A percentile compares a stretch with the other conserved stretches of the same genome.
These are phyloP conservation scores for Aphaenogaster floridana DNA, from an alignment of 1,140 invertebrate genomes.

Conservation along the genomic window DNA sequence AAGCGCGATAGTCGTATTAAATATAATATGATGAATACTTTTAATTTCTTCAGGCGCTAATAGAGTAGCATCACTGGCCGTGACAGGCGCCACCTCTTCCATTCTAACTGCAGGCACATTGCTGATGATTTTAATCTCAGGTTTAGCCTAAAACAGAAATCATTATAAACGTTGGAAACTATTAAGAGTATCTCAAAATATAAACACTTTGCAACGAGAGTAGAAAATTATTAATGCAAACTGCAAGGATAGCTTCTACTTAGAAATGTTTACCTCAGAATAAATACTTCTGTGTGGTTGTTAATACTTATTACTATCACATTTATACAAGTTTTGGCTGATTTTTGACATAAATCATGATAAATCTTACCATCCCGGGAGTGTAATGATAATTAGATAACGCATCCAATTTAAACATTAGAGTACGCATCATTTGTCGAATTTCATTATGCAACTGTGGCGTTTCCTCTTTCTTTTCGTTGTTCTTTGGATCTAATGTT, in stretches of 20 bases:
- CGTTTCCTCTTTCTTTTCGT: constrained; percentile 89
- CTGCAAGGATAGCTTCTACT: constrained; percentile 3
- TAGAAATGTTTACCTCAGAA: not conserved
- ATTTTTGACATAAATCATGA: constrained; percentile 29
- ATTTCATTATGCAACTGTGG: constrained; percentile 89
- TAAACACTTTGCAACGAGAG: constrained; percentile 6
- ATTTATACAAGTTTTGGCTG: not conserved
- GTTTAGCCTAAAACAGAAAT: constrained; percentile 88
- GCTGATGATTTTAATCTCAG: constrained; percentile 96
- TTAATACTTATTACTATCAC: not conserved
- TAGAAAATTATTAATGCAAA: constrained; percentile 5
- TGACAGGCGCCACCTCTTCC: constrained; percentile 98
- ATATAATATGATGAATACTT: constrained; percentile 84
- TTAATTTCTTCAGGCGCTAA: constrained; percentile 98
- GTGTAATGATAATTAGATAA: constrained; percentile 98
- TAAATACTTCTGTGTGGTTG: not conserved
- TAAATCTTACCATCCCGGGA: constrained; percentile 91
- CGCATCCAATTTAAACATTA: constrained; percentile 97
- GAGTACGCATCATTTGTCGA: constrained; percentile 90
- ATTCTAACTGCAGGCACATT: constrained; percentile 97
- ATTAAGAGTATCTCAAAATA: not conserved
- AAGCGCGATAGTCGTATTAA: constrained; percentile 18
- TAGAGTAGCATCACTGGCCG: constrained; percentile 93
- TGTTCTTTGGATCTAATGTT: constrained; percentile 87
- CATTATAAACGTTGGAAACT: not conserved